These are phyloP conservation scores for Pagetopsis macropterus DNA, from an alignment of 2,797 vertebrate species.

Conservation along the genomic window DNA sequence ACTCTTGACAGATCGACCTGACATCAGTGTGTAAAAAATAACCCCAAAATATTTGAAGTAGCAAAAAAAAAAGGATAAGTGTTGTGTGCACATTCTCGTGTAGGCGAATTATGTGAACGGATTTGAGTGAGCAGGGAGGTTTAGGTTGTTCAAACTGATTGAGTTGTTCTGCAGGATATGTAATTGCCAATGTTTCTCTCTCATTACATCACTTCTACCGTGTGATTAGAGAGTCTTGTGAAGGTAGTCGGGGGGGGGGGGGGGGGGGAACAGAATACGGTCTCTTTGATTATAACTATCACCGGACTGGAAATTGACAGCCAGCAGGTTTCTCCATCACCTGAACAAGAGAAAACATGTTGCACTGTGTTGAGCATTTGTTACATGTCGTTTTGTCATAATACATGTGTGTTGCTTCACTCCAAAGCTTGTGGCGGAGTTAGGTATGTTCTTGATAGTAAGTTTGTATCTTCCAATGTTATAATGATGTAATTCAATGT, in stretches of 20 bases:
- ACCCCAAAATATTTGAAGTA: constrained; percentile 11
- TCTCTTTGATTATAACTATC: constrained; percentile 64
- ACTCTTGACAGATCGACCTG: constrained; percentile 50
- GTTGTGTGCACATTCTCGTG: background rate
- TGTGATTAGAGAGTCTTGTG: constrained; percentile 63
- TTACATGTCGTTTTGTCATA: constrained; percentile 20
- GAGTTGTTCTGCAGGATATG: constrained; percentile 61
- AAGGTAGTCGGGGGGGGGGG: constrained; percentile 49
- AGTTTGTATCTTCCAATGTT: background rate
- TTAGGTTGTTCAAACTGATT: constrained; percentile 42
- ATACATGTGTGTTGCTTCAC: background rate
- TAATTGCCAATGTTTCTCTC: constrained; percentile 74
- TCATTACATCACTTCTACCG: constrained; percentile 72
- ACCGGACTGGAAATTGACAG: constrained; percentile 49
- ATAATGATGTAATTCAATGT: too few relatives aligned
- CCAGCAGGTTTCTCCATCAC: constrained; percentile 52
- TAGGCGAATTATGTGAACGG: constrained; percentile 4
- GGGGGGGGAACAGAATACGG: constrained; percentile 54
- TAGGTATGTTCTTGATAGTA: constrained; percentile 15
- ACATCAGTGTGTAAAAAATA: constrained; percentile 32
- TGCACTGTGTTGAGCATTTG: constrained; percentile 31
- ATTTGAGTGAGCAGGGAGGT: constrained; percentile 15
- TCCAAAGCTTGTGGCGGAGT: background rate
- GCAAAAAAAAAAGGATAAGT: background rate
- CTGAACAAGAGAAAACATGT: constrained; percentile 15